Base-by-base conservation (phyloP, 2,888 invertebrate genomes). In the Drosophila colorata region DNA sequence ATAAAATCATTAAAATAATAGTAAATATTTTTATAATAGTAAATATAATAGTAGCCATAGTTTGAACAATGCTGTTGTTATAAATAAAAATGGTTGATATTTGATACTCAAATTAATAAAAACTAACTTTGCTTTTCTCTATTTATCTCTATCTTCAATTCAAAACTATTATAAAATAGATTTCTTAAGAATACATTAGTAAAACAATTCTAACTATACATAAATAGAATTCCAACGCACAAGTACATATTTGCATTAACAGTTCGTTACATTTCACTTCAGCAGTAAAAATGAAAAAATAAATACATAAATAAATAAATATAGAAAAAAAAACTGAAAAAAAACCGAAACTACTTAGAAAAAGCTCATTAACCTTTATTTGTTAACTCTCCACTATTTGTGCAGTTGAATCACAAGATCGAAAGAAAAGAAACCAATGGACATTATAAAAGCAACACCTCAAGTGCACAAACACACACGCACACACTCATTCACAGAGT, bases 301-400 rank as follows among this genome's bases (percentile, higher is more conserved):
- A 20, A 60, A 25, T 25, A 44, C 16, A 25, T 6, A 28, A 18
- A 6, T 44, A 33, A 23, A 59, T 41, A 47, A 9, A 38, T 28
- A 2, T 28, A 28, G 9, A 53, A 48, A 51, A 70, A 18, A 31
- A 33, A 48, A 60, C 18, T 9, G 51, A 65, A 38, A 49, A 37
- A 23, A 23, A 23, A 40, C 13, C 18, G 4, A 55, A 55, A 49
- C 31, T 58, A 63, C 41, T 61, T 44, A 53, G 56, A 80, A 77
- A 86, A 80, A 80, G 87, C 80, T 81, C 87, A 81, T 81, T 81
- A 86, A 86, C 87, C 87, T 86, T 77, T 81, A 83, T 83, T 83
- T 77, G 63, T 80, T 59, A 66, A 58, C 77, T 70, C 52, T 69
- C 47, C 31, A 49, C 59, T 68, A 66, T 70, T 78, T 72, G 72